Evolutionary conservation across 2,797 vertebrate genomes (phyloP), one percentile per base, ranked within the genome.

Genomic region (Picus viridis): DNA sequence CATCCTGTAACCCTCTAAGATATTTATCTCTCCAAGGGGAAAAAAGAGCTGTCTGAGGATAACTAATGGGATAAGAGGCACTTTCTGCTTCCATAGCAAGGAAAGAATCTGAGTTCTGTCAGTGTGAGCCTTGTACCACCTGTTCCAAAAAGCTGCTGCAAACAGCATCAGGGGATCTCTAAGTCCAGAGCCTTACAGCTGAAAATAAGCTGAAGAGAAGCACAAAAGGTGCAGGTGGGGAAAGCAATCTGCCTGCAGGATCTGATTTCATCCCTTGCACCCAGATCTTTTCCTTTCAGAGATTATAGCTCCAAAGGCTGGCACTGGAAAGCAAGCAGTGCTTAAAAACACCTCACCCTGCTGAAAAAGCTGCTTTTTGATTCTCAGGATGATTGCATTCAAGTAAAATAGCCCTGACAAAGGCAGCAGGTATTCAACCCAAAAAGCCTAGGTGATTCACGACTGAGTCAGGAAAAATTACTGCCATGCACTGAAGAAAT

Each of bases 31-130:
- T 78, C 80, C 67, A 27, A 76, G 61, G 57, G 73, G 69, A 34
- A 89, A 92, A 89, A 89, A 85, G 39, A 39, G 41, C 49, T 80
- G 26, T 43, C 64, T 68, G 80, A 56, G 69, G 53, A 45, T 71
- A 83, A 92, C 78, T 78, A 87, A 87, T 49, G 49, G 91, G 51
- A 16, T 80, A 85, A 84, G 57, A 80, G 67, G 61, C 53, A 89
- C 57, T 67, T 78, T 70, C 78, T 82, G 45, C 56, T 86, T 90
- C 63, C 41, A 16, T 26, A 63, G 68, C 53, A 20, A 56, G 76
- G 77, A 59, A 71, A 86, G 82, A 74, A 67, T 32, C 51, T 4
- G 6, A 75, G 45, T 69, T 64, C 85, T 51, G 45, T 16, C 51
- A 51, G 57, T 23, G 30, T 23, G 56, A 90, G 51, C 62, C 19